Conservation (phyloP, 2,113 vertebrate genomes). For the Eupsittula cactorum region DNA sequence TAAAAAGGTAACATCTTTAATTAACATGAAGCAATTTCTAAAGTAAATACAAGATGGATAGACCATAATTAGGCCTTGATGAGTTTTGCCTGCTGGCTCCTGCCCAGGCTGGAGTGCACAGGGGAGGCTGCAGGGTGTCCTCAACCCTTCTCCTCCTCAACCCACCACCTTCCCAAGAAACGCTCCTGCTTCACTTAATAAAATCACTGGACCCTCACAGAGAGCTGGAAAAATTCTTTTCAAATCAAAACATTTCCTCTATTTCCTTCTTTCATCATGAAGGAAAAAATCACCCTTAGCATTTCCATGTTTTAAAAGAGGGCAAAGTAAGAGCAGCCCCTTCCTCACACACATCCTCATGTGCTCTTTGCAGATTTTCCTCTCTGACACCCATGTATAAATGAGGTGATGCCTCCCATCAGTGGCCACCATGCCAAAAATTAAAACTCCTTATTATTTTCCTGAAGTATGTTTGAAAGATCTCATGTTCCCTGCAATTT, state of each 20-base stretch:
- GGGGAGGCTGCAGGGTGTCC: not conserved
- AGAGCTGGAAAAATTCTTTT: not conserved
- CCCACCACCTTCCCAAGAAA: not conserved
- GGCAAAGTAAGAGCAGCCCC: not conserved
- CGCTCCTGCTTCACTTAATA: not conserved
- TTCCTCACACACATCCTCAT: not conserved
- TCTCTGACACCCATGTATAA: not conserved
- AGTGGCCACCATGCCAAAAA: not conserved
- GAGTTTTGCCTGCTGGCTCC: not conserved
- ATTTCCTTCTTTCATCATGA: not conserved
- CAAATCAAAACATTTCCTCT: not conserved
- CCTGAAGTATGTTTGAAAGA: not conserved
- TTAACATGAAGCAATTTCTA: conserved; percentile 28
- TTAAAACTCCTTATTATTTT: not conserved
- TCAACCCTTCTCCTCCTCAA: not conserved
- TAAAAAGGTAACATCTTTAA: conserved; percentile 31
- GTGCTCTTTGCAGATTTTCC: not conserved
- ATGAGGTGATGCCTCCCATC: not conserved
- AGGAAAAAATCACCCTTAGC: not conserved
- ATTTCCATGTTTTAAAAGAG: not conserved
- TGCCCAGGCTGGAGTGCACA: not conserved
- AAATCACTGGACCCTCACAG: not conserved
- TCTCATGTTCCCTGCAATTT: not conserved
- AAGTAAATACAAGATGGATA: not conserved
- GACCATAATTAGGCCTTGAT: fast-evolving